These are phyloP conservation scores for Drosophila melanocephala DNA, from an alignment of 2,888 invertebrate species.

Conservation along the genomic window DNA sequence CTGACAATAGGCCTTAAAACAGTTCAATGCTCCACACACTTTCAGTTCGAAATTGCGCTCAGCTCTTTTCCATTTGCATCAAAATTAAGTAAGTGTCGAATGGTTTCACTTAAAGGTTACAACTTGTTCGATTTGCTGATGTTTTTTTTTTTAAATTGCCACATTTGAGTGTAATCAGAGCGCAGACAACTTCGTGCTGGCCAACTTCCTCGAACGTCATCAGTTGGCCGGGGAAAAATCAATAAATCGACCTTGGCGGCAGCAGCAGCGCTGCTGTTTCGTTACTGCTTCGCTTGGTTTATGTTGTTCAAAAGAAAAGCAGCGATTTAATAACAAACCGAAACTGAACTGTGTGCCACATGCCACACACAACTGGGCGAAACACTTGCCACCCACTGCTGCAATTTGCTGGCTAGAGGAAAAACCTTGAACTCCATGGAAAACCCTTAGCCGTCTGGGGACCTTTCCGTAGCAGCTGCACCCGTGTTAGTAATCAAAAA, in stretches of 20 bases:
- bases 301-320: conserved; percentile 3
- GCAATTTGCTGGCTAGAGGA: conserved; percentile 23
- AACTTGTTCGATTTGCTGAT: conserved; percentile 6
- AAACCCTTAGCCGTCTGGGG: conserved; percentile 40
- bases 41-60: neutral
- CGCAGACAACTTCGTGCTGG: conserved; percentile 45
- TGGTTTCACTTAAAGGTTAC: conserved; percentile 9
- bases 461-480: conserved; percentile 8
- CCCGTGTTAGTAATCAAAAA: conserved; percentile 56
- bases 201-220: conserved; percentile 64
- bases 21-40: neutral
- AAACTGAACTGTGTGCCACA: conserved; percentile 42
- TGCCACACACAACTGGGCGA: conserved; percentile 8
- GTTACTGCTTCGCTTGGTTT: conserved; percentile 33
- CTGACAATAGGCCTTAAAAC: neutral
- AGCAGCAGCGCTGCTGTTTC: conserved; percentile 32
- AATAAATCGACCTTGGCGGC: conserved; percentile 82
- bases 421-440: conserved; percentile 73
- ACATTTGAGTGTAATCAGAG: conserved; percentile 38
- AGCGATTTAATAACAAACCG: conserved; percentile 46
- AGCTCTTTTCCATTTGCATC: neutral
- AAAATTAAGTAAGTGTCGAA: neutral
- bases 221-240: conserved; percentile 71
- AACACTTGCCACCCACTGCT: conserved; percentile 22
- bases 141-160: neutral